A percentile compares a stretch with the other conserved stretches of the same genome.
Conservation (phyloP, 2,113 vertebrate species). For the Gobio gobio region DNA sequence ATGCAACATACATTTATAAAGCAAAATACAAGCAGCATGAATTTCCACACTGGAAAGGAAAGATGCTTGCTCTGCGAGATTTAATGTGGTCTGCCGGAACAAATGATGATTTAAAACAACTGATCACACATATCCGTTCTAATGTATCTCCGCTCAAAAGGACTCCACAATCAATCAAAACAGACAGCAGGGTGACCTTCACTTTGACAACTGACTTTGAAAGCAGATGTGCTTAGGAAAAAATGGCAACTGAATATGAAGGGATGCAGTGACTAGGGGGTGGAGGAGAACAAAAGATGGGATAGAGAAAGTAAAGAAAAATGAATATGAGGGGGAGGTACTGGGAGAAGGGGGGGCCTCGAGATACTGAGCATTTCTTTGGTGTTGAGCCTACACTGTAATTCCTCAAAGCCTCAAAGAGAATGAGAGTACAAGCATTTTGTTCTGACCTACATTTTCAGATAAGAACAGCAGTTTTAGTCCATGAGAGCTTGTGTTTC, state of each 20-base stretch:
- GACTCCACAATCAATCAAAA: neutral
- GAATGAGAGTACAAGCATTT: constrained; percentile 28
- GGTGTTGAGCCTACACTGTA: constrained; percentile 32
- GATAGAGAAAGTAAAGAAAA: neutral
- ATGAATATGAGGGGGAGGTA: neutral
- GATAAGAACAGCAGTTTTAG: constrained; percentile 6
- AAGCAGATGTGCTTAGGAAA: neutral
- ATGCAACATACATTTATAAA: neutral
- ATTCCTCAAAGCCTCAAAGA: constrained; percentile 45
- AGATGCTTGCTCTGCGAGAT: neutral
- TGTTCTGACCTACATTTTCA: constrained; percentile 36
- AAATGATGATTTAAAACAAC: neutral
- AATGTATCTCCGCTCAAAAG: neutral
- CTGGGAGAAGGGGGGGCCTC: neutral
- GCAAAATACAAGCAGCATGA: constrained; percentile 1
- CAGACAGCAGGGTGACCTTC: constrained; percentile 36
- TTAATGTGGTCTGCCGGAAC: neutral
- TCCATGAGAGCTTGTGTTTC: constrained; percentile 10
- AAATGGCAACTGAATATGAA: neutral
- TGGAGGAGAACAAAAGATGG: neutral
- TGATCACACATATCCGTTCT: neutral
- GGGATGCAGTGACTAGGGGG: neutral
- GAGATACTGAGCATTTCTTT: neutral
- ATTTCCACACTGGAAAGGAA: neutral
- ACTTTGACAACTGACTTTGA: neutral